These are phyloP conservation scores for Onychomys leucogaster DNA, from an alignment of 2,797 vertebrate species.

Conservation along the genomic window DNA sequence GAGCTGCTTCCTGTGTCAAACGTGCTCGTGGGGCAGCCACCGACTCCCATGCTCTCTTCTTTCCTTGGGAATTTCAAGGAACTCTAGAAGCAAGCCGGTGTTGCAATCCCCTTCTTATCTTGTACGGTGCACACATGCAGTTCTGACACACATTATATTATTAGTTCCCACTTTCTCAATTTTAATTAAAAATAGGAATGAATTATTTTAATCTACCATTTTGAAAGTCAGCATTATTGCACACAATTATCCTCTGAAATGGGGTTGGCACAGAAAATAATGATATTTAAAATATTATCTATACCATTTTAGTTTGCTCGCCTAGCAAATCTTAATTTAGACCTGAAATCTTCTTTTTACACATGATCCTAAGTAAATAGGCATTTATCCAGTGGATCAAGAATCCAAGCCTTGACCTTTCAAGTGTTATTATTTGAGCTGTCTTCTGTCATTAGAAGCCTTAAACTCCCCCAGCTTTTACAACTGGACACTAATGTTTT, in stretches of 20 bases:
- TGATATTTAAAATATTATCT: constrained; percentile 80
- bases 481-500: neutral
- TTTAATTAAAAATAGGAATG: constrained; percentile 83
- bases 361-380: constrained; percentile 70
- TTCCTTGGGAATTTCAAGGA: constrained; percentile 72
- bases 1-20: neutral
- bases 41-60: constrained; percentile 37
- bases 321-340: constrained; percentile 77
- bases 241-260: constrained; percentile 80
- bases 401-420: constrained; percentile 59
- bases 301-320: constrained; percentile 76
- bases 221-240: constrained; percentile 79
- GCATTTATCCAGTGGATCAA: constrained; percentile 69
- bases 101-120: constrained; percentile 78
- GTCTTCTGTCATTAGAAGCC: constrained; percentile 37
- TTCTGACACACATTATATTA: constrained; percentile 77
- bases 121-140: constrained; percentile 73
- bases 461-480: constrained; percentile 19
- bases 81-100: constrained; percentile 60
- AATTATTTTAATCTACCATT: constrained; percentile 83
- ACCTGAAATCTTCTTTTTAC: constrained; percentile 65
- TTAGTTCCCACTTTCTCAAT: constrained; percentile 76
- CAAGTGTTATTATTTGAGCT: constrained; percentile 55
- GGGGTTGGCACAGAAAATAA: constrained; percentile 79
- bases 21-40: neutral